Base-by-base conservation (phyloP, 2,797 vertebrate genomes). In the Hemitrygon akajei region DNA sequence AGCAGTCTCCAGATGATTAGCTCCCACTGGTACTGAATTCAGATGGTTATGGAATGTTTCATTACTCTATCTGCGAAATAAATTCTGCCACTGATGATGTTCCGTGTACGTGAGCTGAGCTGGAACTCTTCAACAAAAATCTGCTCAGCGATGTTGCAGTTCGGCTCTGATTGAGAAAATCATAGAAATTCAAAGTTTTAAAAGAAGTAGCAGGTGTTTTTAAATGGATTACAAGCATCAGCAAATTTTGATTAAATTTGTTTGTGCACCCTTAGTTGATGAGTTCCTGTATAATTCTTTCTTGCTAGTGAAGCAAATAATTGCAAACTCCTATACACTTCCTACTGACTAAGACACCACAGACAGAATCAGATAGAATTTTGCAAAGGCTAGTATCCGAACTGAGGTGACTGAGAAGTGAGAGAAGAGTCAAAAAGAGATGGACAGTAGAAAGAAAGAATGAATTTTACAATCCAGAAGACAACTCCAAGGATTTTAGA, bases 201-300 rank as follows among this genome's bases (percentile, higher is more conserved):
- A 37, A 89, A 66, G n/a, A 63, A 89, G 18, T 37, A 89, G 60
- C 60, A 69, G n/a, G 60, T 89, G 60, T 7, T 89, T 89, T 69
- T 37, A 34, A 89, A 89, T 37, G 63, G 63, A 69, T 69, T 89
- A 89, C 63, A 86, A n/a, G 27, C 56, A 27, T 60, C 16, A 10
- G 20, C n/a, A 89, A 7, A 89, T 89, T 89, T 89, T n/a, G n/a
- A 66, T 89, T 89, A 69, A 34, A 37, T 89, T 37, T 89, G n/a
- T 37, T 16, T n/a, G n/a, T 89, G 16, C n/a, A 66, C 16, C 60
- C 63, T 89, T 89, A 30, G 14, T 37, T 66, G 63, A 66, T 66
- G 30, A 89, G 69, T 89, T 69, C n/a, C 18, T 20, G 20, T 25
- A 69, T 37, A 34, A 89, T 89, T 89, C 63, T 89, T n/a, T 34